These are phyloP conservation scores for Pachymerium ferrugineum DNA, from an alignment of 2,888 invertebrate genomes.

Conservation along the genomic window DNA sequence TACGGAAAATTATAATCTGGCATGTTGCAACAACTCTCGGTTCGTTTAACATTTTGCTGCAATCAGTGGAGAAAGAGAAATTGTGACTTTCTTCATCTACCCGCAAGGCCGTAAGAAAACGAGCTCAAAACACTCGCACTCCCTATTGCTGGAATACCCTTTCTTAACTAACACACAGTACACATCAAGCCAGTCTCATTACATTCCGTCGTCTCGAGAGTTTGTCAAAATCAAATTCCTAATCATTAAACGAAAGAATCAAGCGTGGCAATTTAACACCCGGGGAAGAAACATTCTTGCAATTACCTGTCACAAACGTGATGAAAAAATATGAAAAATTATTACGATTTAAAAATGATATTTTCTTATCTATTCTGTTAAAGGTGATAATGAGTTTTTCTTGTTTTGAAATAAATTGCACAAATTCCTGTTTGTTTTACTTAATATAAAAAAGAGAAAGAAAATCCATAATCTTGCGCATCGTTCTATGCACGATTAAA, in stretches of 20 bases:
- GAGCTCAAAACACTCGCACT: not conserved
- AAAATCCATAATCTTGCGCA: not conserved
- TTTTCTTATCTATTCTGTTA: no score
- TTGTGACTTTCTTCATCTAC: not conserved
- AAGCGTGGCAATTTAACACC: not conserved
- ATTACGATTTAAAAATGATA: no score
- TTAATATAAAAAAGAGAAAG: not conserved
- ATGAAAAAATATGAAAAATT: not conserved
- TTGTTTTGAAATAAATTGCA: no score
- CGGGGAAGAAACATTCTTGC: not conserved
- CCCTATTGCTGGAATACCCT: not conserved
- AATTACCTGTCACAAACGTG: not conserved
- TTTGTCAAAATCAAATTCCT: constrained; percentile 3
- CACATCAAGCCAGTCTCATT: not conserved
- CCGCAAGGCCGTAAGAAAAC: not conserved
- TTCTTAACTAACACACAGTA: not conserved
- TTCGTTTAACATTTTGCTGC: not conserved
- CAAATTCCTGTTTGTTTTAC: no score
- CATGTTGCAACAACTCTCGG: not conserved
- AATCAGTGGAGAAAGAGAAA: not conserved
- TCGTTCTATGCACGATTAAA: not conserved
- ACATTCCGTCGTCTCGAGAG: no score
- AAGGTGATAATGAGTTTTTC: no score
- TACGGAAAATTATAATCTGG: not conserved
- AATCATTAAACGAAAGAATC: not conserved